Base-by-base conservation (phyloP, 2,888 invertebrate genomes). In the Biston betularia region DNA sequence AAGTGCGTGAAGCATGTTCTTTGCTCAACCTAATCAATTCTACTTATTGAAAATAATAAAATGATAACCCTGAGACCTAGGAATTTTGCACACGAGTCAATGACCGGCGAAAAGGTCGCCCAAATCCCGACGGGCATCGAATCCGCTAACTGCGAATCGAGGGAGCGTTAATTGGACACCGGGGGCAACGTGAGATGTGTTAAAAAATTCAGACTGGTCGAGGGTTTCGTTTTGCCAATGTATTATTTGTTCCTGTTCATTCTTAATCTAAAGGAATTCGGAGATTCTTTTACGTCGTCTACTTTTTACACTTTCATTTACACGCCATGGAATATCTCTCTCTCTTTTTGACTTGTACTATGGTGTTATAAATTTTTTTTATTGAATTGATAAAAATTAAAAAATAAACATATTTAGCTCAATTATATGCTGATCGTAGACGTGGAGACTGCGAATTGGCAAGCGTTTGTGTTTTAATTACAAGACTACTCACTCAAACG, bases 101-200 rank as follows among this genome's bases (percentile, higher is more conserved):
- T 61, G 72, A 64, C 71, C 71, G 69, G 56, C 65, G 63, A 73
- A 73, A 71, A 64, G 63, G 64, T 56, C 67, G 55, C 46, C 59
- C 53, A 69, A 69, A 71, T 70, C 72, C 52, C 38, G 40, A 54
- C 66, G 74, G 70, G 65, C 73, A 61, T 73, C 72, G 76, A 75
- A 74, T 73, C 63, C 40, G 69, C 64, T 56, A 65, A 63, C 62
- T 60, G 66, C 67, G 68, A 63, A 49, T 48, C n/a, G 67, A 65
- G 74, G 75, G 74, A 68, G 63, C 54, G 64, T 58, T 74, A 72
- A 76, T 74, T 76, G 71, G 61, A 52, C 65, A 59, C 70, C 67
- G 66, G 48, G 24, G 60, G 49, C 53, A 11, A 55, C 42, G 68
- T 42, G 57, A 42, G 54, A 48, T 67, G 59, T 61, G 65, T 65